Base-by-base conservation (phyloP, 35 echinoderm and acorn worm species). In the Apostichopus californicus region DNA sequence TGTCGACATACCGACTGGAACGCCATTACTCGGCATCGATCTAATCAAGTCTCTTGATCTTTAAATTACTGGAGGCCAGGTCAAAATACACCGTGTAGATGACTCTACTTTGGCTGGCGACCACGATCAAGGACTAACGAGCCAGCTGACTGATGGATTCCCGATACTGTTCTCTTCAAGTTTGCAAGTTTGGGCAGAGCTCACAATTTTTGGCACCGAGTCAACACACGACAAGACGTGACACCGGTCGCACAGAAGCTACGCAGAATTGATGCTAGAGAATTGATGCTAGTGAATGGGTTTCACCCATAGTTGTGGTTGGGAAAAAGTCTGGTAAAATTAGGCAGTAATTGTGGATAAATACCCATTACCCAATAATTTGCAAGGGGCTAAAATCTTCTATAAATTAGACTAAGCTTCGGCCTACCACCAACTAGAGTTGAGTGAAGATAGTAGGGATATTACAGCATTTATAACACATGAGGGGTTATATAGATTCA, bases 231-330 rank as follows among this genome's bases (percentile, higher is more conserved):
- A 21, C 56, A 15, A 64, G 26, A 46, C 17, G 91, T 28, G 1
- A 3, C 22, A 20, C 87, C 88, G 20, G 79, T 92, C 12, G 22
- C 23, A 17, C 91, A 92, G 60, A 83, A 92, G 56, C 64, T 92
- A 46, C 15, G 79, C 9, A n/a, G n/a, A n/a, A n/a, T n/a, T n/a
- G n/a, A n/a, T n/a, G n/a, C n/a, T n/a, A n/a, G n/a, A 56, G 77
- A 87, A 91, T 93, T 59, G 92, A 96, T 61, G 92, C 88, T 5
- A 93, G 71, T 87, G 95, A 96, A 80, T 96, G 95, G 95, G 80
- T 96, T 54, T 96, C 94, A 18, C 92, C 95, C 5, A 93, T 93
- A 46, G 83, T 87, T 10, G 83, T 87, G 6, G 53, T 60, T 87
- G 13, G 83, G 13, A 87, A 86, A 25, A 60, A 91, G 22, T 57